Evolutionary conservation across 2,888 invertebrate species (phyloP).

Genomic region (Sinohyriopsis cumingii): DNA sequence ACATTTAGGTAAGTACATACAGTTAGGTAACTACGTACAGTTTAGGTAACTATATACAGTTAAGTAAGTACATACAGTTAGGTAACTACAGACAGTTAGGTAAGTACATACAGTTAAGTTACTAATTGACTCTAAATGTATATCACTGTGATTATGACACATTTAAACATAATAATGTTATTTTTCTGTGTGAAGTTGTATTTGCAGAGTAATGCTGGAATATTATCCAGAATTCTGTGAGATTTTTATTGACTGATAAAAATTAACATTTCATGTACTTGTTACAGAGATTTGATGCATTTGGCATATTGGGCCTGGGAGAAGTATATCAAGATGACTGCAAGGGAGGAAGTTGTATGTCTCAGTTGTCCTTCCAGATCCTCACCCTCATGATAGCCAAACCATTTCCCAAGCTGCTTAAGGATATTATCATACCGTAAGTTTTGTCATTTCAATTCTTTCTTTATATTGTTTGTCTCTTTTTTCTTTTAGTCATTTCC

Average conservation of each 20-base stretch:
- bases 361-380: slow-evolving; percentile 72
- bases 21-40: no score
- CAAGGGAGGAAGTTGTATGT: slow-evolving; percentile 67
- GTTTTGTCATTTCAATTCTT: slow-evolving; percentile 29
- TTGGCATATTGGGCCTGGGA: slow-evolving; percentile 70
- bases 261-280: slow-evolving; percentile 4
- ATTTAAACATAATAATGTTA: no score
- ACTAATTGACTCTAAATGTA: no score
- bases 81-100: no score
- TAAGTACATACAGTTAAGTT: no score
- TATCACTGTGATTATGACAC: no score
- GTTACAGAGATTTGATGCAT: slow-evolving; percentile 49
- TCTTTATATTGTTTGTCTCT: no score
- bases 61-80: no score
- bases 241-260: neutral
- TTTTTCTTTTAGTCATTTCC: no score
- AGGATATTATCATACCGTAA: slow-evolving; percentile 72
- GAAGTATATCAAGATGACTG: slow-evolving; percentile 64
- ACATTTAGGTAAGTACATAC: no score
- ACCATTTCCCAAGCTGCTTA: slow-evolving; percentile 72
- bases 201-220: neutral
- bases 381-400: slow-evolving; percentile 72
- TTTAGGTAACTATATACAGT: no score
- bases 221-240: neutral
- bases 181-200: no score